These are phyloP conservation scores for Tetrao urogallus DNA, from an alignment of 2,113 vertebrate species.

Conservation along the genomic window DNA sequence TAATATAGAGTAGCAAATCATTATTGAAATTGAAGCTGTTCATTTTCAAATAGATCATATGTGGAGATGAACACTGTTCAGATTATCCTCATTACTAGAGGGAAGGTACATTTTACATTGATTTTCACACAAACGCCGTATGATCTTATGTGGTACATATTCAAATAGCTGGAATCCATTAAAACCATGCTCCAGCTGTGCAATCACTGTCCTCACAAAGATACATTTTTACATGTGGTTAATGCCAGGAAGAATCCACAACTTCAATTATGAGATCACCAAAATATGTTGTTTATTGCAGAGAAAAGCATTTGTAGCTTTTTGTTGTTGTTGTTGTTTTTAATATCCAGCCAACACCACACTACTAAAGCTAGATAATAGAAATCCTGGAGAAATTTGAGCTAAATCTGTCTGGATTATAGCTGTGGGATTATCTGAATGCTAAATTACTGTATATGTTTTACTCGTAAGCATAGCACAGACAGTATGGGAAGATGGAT, in stretches of 20 bases:
- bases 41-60: not conserved
- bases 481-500: constrained; percentile 55
- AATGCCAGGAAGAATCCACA: constrained; percentile 36
- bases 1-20: not conserved
- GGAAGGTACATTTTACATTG: not conserved
- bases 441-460: constrained; percentile 68
- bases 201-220: constrained; percentile 34
- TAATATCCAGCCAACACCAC: constrained; percentile 55
- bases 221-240: constrained; percentile 37
- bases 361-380: constrained; percentile 71
- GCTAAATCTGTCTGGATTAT: constrained; percentile 73
- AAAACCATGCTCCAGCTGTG: constrained; percentile 63
- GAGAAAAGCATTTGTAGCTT: constrained; percentile 45
- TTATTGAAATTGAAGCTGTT: not conserved
- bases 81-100: not conserved
- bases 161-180: constrained; percentile 57
- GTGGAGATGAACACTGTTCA: not conserved
- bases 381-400: constrained; percentile 69
- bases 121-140: constrained; percentile 8
- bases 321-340: too few species aligned
- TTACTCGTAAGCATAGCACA: constrained; percentile 42
- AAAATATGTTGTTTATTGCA: constrained; percentile 62
- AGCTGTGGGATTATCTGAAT: constrained; percentile 68
- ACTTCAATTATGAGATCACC: constrained; percentile 47
- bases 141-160: not conserved